Evolutionary conservation across 2,888 invertebrate species (phyloP).

Genomic region (Panzeria rudis): DNA sequence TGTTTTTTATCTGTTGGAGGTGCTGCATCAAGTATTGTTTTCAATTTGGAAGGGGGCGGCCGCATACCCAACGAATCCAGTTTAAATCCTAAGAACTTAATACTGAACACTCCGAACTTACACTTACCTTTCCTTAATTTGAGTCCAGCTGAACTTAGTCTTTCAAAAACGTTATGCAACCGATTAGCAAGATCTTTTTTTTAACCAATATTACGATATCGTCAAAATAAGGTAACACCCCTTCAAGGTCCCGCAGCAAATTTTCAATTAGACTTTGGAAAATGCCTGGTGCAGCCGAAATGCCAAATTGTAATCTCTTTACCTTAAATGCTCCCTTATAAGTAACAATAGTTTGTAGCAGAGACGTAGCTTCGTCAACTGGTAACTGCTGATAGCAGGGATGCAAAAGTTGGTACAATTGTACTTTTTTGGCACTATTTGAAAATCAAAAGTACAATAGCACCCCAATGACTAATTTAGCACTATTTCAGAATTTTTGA

Average conservation of each 20-base stretch:
- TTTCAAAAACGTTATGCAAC: slow-evolving; percentile 41
- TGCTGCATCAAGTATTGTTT: slow-evolving; percentile 60
- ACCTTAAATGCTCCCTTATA: slow-evolving; percentile 72
- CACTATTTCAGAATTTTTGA: too few species aligned
- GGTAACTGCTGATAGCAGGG: too few species aligned
- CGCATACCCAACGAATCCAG: slow-evolving; percentile 61
- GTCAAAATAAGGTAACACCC: slow-evolving; percentile 60
- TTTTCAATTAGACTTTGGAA: slow-evolving; percentile 67
- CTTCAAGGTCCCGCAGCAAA: slow-evolving; percentile 17
- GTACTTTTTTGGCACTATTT: too few species aligned
- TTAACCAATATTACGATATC: slow-evolving; percentile 40
- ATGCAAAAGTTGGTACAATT: too few species aligned
- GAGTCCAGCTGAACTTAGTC: slow-evolving; percentile 32
- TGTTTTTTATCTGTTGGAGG: slow-evolving; percentile 62
- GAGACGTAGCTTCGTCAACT: too few species aligned
- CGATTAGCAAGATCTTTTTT: slow-evolving; percentile 37
- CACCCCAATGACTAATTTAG: too few species aligned
- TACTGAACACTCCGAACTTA: slow-evolving; percentile 49
- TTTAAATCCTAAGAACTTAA: slow-evolving; percentile 67
- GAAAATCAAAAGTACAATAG: too few species aligned
- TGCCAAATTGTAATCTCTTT: slow-evolving; percentile 75
- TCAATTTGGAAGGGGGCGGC: slow-evolving; percentile 56
- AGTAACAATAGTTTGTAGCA: not conserved
- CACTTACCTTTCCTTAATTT: slow-evolving; percentile 57
- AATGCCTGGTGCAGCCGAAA: slow-evolving; percentile 65